These are phyloP conservation scores for Engystomops pustulosus DNA, from an alignment of 2,113 vertebrate species.

Conservation along the genomic window DNA sequence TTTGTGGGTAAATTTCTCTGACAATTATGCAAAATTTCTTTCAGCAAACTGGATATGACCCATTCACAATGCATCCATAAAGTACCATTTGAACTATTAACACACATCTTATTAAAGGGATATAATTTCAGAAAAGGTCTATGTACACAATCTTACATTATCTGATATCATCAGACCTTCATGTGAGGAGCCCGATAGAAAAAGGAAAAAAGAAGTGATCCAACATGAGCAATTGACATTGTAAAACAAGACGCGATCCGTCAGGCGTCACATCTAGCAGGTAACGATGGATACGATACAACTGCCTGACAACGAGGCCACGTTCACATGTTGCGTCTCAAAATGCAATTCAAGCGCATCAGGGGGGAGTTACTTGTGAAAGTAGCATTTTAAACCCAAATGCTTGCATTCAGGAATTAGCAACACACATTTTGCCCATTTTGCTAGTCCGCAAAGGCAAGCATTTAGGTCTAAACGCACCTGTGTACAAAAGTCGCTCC, in stretches of 20 bases:
- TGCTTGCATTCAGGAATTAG: too few relatives aligned
- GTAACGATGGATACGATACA: background rate
- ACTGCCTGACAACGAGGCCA: too few relatives aligned
- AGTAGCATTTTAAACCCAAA: too few relatives aligned
- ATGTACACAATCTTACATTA: conserved; percentile 75
- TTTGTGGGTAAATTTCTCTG: conserved; percentile 52
- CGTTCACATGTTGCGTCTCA: too few relatives aligned
- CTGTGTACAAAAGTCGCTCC: too few relatives aligned
- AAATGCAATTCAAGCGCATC: too few relatives aligned
- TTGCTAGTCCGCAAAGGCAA: too few relatives aligned
- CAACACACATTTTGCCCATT: too few relatives aligned
- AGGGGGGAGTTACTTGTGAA: too few relatives aligned
- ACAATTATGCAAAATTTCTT: conserved; percentile 47
- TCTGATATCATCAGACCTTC: conserved; percentile 23
- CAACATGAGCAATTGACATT: conserved; percentile 1
- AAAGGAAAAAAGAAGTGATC: background rate
- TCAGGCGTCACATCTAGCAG: background rate
- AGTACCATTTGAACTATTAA: conserved; percentile 67
- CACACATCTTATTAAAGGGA: conserved; percentile 67
- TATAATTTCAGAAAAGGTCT: conserved; percentile 73
- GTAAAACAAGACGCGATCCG: background rate
- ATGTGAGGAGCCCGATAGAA: conserved; percentile 47
- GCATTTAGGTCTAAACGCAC: too few relatives aligned
- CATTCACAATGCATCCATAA: conserved; percentile 71
- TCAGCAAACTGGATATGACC: conserved; percentile 60